Percentiles rank a stretch among this genome's conserved stretches.
These are phyloP conservation scores for Pheosia tremula DNA, from an alignment of 2,888 invertebrate genomes.

Conservation along the genomic window DNA sequence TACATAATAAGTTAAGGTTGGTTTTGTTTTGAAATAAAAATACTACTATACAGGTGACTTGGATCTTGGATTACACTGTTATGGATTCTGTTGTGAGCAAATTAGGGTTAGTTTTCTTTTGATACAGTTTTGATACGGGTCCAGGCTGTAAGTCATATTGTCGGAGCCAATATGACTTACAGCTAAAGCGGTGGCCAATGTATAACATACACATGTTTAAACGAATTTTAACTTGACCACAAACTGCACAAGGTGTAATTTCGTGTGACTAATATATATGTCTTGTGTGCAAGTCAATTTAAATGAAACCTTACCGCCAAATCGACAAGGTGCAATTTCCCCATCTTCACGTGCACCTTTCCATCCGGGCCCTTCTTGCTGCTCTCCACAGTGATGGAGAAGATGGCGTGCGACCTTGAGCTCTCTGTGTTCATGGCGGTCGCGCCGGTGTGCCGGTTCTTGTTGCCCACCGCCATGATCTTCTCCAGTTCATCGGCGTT, in stretches of 20 bases:
- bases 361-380: slow-evolving; percentile 93
- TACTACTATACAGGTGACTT: too few relatives aligned
- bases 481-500: slow-evolving; percentile 97
- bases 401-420: slow-evolving; percentile 98
- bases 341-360: slow-evolving; percentile 95
- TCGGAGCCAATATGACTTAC: too few relatives aligned
- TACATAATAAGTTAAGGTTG: too few relatives aligned
- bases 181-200: slow-evolving; percentile 20
- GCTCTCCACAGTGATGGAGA: slow-evolving; percentile 98
- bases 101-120: too few relatives aligned
- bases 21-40: too few relatives aligned
- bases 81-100: too few relatives aligned
- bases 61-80: too few relatives aligned
- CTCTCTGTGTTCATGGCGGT: slow-evolving; percentile 99
- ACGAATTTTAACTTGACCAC: neutral
- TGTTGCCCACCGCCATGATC: slow-evolving; percentile 98
- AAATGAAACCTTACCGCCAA: slow-evolving; percentile 89
- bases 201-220: neutral
- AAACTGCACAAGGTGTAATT: neutral
- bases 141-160: too few relatives aligned
- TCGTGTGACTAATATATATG: neutral
- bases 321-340: slow-evolving; percentile 98
- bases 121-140: too few relatives aligned
- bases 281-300: slow-evolving; percentile 1
- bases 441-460: slow-evolving; percentile 91